A percentile compares a stretch with the other conserved stretches of the same genome.
These are phyloP conservation scores for Arrhopalites spinosus DNA, from an alignment of 2,888 invertebrate species.

Conservation along the genomic window DNA sequence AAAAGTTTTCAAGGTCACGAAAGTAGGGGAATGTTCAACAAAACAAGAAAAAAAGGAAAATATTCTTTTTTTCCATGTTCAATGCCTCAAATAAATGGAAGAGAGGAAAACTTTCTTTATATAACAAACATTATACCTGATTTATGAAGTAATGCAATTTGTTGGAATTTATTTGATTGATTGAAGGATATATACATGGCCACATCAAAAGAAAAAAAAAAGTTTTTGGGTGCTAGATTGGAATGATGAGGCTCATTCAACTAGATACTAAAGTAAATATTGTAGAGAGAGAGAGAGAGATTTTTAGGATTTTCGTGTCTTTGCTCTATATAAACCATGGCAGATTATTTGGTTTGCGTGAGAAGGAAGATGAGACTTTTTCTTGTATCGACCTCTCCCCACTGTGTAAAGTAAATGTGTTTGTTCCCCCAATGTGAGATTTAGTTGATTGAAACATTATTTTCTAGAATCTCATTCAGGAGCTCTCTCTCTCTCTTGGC, in stretches of 20 bases:
- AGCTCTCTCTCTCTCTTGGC: conserved; percentile 7
- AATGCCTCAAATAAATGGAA: too few species aligned
- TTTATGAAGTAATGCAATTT: background rate
- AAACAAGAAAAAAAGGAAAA: too few species aligned
- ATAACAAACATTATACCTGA: background rate
- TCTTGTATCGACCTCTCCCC: background rate
- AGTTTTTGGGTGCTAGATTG: background rate
- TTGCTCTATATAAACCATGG: too few species aligned
- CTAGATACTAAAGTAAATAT: too few species aligned
- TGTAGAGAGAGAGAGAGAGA: too few species aligned
- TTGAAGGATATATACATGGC: background rate
- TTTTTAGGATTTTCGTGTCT: too few species aligned
- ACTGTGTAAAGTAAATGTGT: conserved; percentile 15
- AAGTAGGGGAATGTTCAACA: too few species aligned
- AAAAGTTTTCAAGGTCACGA: too few species aligned
- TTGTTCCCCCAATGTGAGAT: conserved; percentile 10
- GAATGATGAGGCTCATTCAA: background rate
- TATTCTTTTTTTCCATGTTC: too few species aligned
- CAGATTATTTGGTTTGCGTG: too few species aligned
- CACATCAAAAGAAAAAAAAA: background rate
- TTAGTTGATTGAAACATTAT: conserved; percentile 31
- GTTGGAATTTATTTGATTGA: background rate
- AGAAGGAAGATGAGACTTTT: background rate
- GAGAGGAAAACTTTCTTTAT: too few species aligned
- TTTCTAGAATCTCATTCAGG: conserved; percentile 13